Evolutionary conservation across 2,888 invertebrate genomes (phyloP).

Genomic region (Ametastegia equiseti): DNA sequence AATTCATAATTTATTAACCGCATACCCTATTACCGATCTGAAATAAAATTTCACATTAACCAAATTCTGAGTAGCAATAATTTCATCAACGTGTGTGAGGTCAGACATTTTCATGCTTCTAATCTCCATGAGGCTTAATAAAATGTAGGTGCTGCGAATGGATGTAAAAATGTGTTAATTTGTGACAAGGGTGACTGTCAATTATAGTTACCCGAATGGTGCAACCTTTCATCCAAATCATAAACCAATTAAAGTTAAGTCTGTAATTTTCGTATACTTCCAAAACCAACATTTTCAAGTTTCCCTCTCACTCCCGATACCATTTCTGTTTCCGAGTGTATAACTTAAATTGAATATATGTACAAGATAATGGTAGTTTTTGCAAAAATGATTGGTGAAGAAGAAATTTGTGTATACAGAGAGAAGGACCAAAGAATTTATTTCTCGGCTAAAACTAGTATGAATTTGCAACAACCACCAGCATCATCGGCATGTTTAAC

Average conservation of each 20-base stretch:
- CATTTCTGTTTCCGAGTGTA: not conserved
- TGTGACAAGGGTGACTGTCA: not conserved
- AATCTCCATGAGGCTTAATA: not conserved
- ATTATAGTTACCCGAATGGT: not conserved
- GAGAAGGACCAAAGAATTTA: not conserved
- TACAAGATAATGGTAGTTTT: not conserved
- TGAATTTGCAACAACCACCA: constrained; percentile 39
- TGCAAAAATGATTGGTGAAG: not conserved
- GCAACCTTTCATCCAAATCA: constrained; percentile 10
- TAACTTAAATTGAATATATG: not conserved
- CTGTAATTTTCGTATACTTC: constrained; percentile 23
- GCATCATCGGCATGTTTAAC: constrained; percentile 49
- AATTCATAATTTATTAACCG: not conserved
- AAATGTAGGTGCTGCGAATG: not conserved
- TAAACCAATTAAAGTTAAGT: not conserved
- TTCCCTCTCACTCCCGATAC: not conserved
- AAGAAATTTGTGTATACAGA: constrained; percentile 1
- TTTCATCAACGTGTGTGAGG: not conserved
- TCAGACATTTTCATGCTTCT: not conserved
- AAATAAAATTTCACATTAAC: not conserved
- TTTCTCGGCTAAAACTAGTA: not conserved
- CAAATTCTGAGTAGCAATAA: not conserved
- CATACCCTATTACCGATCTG: not conserved
- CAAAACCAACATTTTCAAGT: constrained; percentile 17
- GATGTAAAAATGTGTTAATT: not conserved